Evolutionary conservation across 1,140 invertebrate genomes (phyloP).

Genomic region (Stratiolaelaps scimitus): DNA sequence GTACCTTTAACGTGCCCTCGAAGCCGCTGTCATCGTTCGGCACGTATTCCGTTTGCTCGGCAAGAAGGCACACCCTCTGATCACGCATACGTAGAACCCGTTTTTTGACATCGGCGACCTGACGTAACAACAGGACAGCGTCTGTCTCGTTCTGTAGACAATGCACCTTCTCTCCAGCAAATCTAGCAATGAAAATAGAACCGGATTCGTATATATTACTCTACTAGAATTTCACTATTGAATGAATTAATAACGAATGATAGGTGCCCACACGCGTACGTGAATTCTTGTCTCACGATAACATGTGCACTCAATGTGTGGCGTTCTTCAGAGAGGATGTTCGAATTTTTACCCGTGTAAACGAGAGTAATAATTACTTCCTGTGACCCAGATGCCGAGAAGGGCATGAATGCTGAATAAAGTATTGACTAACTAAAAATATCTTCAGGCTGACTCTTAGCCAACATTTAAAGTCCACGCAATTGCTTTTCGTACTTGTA

Average conservation of each 20-base stretch:
- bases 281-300: too few relatives aligned
- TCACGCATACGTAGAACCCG: slow-evolving; percentile 57
- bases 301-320: too few relatives aligned
- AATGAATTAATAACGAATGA: too few relatives aligned
- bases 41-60: slow-evolving; percentile 60
- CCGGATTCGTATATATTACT: not conserved
- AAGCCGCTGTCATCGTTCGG: slow-evolving; percentile 40
- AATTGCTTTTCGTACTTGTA: too few relatives aligned
- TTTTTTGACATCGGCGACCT: slow-evolving; percentile 67
- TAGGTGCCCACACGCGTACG: too few relatives aligned
- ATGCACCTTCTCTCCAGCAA: slow-evolving; percentile 68
- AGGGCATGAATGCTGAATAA: too few relatives aligned
- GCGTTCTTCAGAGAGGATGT: not conserved
- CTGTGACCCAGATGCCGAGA: too few relatives aligned
- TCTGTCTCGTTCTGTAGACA: slow-evolving; percentile 60
- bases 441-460: too few relatives aligned
- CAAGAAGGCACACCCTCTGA: slow-evolving; percentile 62
- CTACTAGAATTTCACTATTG: too few relatives aligned
- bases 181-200: slow-evolving; percentile 52
- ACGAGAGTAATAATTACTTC: too few relatives aligned
- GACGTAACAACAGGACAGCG: slow-evolving; percentile 60
- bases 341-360: not conserved
- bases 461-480: too few relatives aligned
- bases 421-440: too few relatives aligned
- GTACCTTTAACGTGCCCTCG: slow-evolving; percentile 29